Percentiles rank a stretch among this genome's conserved stretches.
Evolutionary conservation across 2,113 vertebrate species (phyloP).

Genomic region (Pan paniscus): DNA sequence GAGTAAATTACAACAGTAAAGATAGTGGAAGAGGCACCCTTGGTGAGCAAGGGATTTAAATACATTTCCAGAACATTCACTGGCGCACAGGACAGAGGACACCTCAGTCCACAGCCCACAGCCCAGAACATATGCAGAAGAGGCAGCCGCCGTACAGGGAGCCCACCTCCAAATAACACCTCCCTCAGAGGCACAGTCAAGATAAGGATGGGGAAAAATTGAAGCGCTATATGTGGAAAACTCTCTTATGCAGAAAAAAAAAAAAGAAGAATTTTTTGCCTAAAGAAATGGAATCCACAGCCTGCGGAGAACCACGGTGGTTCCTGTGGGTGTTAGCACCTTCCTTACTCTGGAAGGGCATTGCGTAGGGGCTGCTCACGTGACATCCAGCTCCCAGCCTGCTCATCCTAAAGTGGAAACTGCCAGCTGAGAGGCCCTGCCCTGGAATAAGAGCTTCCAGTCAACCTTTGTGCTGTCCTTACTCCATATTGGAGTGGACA

Average conservation of each 20-base stretch:
- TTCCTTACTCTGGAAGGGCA: neutral
- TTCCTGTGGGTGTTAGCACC: fast-evolving
- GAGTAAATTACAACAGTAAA: neutral
- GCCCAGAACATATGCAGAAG: neutral
- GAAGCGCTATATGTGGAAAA: neutral
- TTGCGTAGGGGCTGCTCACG: fast-evolving
- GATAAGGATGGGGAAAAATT: neutral
- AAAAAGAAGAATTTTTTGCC: neutral
- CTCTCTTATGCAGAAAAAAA: neutral
- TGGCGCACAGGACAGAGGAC: neutral
- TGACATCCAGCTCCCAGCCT: no score
- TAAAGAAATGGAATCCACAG: neutral
- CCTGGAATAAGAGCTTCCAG: neutral
- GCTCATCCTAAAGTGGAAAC: neutral
- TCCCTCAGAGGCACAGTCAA: neutral
- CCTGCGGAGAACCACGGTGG: neutral
- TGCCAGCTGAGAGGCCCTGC: neutral
- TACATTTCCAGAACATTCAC: neutral
- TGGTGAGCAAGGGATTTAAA: neutral
- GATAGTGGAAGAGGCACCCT: neutral
- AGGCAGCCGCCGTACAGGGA: neutral
- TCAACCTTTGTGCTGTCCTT: no score
- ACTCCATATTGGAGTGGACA: no score
- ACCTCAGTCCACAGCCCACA: neutral
- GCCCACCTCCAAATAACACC: neutral